Percentiles rank a stretch among this genome's conserved stretches.
Evolutionary conservation across 2,888 invertebrate species (phyloP).

Genomic region (Aphodius sticticus): DNA sequence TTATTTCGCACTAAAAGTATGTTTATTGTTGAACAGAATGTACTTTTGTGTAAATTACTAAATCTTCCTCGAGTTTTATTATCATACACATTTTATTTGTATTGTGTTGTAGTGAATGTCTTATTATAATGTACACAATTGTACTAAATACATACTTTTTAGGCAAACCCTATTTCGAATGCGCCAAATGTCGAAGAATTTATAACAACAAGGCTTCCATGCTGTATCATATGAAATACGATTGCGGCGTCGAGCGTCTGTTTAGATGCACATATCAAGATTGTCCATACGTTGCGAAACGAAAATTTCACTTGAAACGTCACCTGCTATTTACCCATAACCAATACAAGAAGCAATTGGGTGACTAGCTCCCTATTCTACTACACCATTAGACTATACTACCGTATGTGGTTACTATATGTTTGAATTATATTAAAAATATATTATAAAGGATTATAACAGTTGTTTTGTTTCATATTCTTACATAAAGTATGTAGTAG

Average conservation of each 20-base stretch:
- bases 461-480: no score
- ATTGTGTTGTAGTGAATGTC: no score
- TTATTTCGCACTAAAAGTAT: no score
- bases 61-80: not conserved
- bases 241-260: slow-evolving; percentile 28
- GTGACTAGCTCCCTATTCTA: not conserved
- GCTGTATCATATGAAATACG: slow-evolving; percentile 28
- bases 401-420: no score
- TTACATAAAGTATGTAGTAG: no score
- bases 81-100: no score
- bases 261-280: slow-evolving; percentile 9
- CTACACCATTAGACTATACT: not conserved
- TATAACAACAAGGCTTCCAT: slow-evolving; percentile 19
- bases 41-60: not conserved
- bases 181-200: slow-evolving; percentile 19
- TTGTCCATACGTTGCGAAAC: slow-evolving; percentile 15
- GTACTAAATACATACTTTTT: not conserved
- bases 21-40: no score
- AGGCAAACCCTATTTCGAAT: slow-evolving; percentile 6
- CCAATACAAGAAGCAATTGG: not conserved
- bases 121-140: not conserved
- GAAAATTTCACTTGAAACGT: slow-evolving; percentile 9
- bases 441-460: no score
- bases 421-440: no score
- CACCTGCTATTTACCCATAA: slow-evolving; percentile 7